phyloP scores from a whole-genome alignment of 1,140 invertebrate genomes.

The Oncopodura yosiiana region DNA sequence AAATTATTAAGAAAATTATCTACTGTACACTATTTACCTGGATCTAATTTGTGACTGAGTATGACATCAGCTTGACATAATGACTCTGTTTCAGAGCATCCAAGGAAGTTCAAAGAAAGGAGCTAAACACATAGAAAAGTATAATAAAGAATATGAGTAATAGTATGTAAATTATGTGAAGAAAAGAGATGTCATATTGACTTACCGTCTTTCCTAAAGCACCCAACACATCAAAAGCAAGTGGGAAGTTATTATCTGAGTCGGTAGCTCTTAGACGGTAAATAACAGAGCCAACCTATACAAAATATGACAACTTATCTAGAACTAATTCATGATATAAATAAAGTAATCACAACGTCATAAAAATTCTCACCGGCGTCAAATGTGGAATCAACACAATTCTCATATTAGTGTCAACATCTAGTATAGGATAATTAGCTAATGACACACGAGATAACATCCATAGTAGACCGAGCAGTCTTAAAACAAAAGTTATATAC shows the following conservation, averaged over 20 bases:
- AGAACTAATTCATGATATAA: background rate
- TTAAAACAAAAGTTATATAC: background rate
- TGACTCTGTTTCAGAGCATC: conserved; percentile 26
- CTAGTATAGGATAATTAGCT: conserved; percentile 62
- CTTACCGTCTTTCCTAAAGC: conserved; percentile 27
- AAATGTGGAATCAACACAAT: conserved; percentile 69
- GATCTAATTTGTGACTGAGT: background rate
- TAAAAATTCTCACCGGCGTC: conserved; percentile 44
- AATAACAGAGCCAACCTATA: conserved; percentile 63
- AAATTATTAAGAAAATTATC: background rate
- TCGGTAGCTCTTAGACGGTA: conserved; percentile 76
- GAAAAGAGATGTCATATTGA: background rate
- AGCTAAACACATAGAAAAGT: too few relatives aligned
- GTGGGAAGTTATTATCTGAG: conserved; percentile 73
- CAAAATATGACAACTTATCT: background rate
- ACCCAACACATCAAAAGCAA: conserved; percentile 66
- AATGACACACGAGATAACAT: conserved; percentile 15
- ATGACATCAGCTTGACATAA: conserved; percentile 32
- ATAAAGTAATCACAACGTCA: background rate
- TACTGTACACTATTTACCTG: background rate
- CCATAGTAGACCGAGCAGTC: background rate
- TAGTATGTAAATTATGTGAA: background rate
- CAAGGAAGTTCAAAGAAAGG: conserved; percentile 26
- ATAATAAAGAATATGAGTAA: background rate
- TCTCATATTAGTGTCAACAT: conserved; percentile 66